phyloP scores from a whole-genome alignment of 2,113 vertebrate species.

The Eidolon helvum region DNA sequence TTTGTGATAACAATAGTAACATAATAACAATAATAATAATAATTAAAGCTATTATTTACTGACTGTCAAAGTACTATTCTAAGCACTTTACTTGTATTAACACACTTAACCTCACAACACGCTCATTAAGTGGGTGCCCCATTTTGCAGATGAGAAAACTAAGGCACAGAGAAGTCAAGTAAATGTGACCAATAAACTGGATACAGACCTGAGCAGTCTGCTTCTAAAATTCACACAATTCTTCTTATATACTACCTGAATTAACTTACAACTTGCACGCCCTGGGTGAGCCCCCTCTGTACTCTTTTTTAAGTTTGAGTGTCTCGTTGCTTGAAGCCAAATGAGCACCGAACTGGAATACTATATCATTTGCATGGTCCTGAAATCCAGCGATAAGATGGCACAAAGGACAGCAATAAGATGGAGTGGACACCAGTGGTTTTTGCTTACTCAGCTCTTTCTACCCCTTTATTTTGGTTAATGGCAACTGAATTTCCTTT shows the following conservation, averaged over 20 bases:
- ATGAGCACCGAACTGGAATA: not conserved
- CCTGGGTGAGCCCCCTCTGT: not conserved
- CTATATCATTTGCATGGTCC: not conserved
- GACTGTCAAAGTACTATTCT: not conserved
- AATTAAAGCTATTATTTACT: not conserved
- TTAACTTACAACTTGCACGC: not conserved
- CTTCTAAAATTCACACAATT: not conserved
- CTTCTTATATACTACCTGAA: not conserved
- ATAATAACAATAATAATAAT: not conserved
- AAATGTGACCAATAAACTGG: not conserved
- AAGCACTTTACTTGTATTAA: not conserved
- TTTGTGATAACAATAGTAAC: not conserved
- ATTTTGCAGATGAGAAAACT: conserved; percentile 7
- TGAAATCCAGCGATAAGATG: not conserved
- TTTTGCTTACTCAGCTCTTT: not conserved
- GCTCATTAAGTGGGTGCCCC: not conserved
- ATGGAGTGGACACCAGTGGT: not conserved
- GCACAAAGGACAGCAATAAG: not conserved
- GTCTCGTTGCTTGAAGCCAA: not conserved
- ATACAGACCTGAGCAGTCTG: not conserved
- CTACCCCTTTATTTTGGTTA: not conserved
- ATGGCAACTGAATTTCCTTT: not conserved
- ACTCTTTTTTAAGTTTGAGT: not conserved
- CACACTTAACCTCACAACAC: not conserved
- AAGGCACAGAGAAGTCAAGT: not conserved